Base-by-base conservation (phyloP, 64 coral and sea anemone species). In the Dendronephthya gigantea region DNA sequence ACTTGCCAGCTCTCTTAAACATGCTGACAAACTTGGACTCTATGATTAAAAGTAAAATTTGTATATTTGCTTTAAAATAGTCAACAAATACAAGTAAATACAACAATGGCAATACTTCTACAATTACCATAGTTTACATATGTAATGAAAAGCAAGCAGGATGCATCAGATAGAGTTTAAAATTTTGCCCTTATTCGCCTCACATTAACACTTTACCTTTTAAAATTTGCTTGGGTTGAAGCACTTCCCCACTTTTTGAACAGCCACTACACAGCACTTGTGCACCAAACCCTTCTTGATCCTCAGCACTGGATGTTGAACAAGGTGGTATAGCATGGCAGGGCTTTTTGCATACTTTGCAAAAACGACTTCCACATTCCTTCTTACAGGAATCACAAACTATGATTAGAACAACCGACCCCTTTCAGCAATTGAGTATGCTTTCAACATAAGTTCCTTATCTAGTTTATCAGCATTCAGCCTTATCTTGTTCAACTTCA, bases 281-380 rank as follows among this genome's bases (percentile, higher is more conserved):
- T n/a, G 23, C 66, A 70, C 66, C 29, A 70, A 25, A 70, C 66
- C 66, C 66, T 70, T 70, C 66, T 70, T 70, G 9, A 70, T 70
- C 66, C 66, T 70, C 66, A 70, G 66, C 19, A 70, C 9, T 70
- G 9, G 23, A 70, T 70, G 66, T 70, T 70, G 66, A 70, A n/a
- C 66, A 70, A 70, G 66, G 66, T 70, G 66, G 23, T 9, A 70
- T 70, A n/a, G 66, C 66, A 70, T 70, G 66, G 25, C 66, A 70
- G 8, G 66, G 19, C 25, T 70, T 70, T 70, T 70, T 70, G 66
- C 66, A 70, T 6, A 70, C 66, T 70, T 70, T 70, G 66, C 66
- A 70, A 70, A 70, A 70, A 70, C 25, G 66, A n/a, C 66, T 70
- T 8, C 66, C 29, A 70, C 29, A 70, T 70, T 70, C 66, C 29